Base-by-base conservation (phyloP, 2,113 vertebrate genomes). In the Phasianus colchicus region DNA sequence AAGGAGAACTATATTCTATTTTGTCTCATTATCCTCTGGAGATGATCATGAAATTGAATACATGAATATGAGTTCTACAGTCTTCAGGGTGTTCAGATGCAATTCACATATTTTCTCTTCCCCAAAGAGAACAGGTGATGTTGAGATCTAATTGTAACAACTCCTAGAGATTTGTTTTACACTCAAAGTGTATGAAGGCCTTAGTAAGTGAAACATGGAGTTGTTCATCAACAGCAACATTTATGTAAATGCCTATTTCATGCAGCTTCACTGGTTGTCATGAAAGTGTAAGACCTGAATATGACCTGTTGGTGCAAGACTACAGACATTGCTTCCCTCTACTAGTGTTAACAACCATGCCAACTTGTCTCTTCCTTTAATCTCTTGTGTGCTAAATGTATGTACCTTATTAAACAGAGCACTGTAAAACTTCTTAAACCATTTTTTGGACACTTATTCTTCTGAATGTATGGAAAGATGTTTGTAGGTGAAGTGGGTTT, bases 1-100 rank as follows among this genome's bases (percentile, higher is more conserved):
- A 74, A 93, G 91, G 60, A 86, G 40, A 86, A 83, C 34, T 83
- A 81, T 80, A 92, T 89, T 91, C 64, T 91, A 11, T 78, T 91
- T 90, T 88, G 18, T 74, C n/a, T 72, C 88, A 21, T 71, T 75
- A 18, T 66, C 29, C 55, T 78, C 52, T 92, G 58, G 55, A 92
- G 45, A 42, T 52, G 24, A 55, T 91, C 1, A 40, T 88, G 83
- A 71, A 80, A 88, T 81, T 74, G 60, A 93, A 81, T 45, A 45
- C 27, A 38, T 70, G 71, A 73, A 43, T 81, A 60, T 20, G 36
- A 89, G 30, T 72, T 21, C 55, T 65, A 32, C 6, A 54, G 24
- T 72, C 34, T 57, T 86, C 45, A 22, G 34, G 30, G 60, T 61
- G 69, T 69, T 90, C 32, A 52, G 38, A 61, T 65, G 27, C 30